Percentiles rank a stretch among this genome's conserved stretches.
Evolutionary conservation across 2,113 vertebrate genomes (phyloP).

Genomic region (Psettodes erumei): DNA sequence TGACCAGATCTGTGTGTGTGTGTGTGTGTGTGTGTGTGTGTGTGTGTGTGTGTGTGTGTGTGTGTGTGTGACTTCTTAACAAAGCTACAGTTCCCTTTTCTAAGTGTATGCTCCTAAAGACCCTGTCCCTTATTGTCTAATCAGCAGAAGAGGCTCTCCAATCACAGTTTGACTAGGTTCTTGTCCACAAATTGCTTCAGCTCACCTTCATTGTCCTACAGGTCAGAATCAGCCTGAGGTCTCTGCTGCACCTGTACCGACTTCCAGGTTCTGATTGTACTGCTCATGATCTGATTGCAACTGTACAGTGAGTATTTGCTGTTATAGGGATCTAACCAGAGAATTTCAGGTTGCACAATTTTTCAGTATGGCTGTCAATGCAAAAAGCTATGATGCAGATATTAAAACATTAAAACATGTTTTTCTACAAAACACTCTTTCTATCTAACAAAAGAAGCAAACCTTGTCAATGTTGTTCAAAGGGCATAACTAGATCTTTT

Average conservation of each 20-base stretch:
- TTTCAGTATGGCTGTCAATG: background rate
- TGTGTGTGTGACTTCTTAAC: conserved; percentile 8
- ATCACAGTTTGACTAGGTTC: conserved; percentile 54
- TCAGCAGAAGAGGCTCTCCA: conserved; percentile 74
- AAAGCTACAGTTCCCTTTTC: background rate
- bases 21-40: conserved; percentile 31
- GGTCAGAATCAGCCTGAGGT: conserved; percentile 7
- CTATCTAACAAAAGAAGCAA: background rate
- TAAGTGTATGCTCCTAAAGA: background rate
- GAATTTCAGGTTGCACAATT: no score
- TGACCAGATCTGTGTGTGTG: conserved; percentile 19
- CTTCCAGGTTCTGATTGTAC: no score
- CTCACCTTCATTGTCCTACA: conserved; percentile 50
- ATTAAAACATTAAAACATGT: background rate
- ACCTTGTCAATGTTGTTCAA: background rate
- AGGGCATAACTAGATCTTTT: no score
- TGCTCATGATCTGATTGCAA: background rate
- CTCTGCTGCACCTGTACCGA: no score
- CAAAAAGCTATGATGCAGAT: background rate
- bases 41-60: conserved; percentile 14
- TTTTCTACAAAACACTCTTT: background rate
- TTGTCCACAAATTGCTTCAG: conserved; percentile 48
- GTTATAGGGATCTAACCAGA: background rate
- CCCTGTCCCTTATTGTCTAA: conserved; percentile 69
- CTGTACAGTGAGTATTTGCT: background rate